Evolutionary conservation across 2,888 invertebrate genomes (phyloP), one percentile per base, ranked within the genome.

Genomic region (Peribatodes rhomboidaria): DNA sequence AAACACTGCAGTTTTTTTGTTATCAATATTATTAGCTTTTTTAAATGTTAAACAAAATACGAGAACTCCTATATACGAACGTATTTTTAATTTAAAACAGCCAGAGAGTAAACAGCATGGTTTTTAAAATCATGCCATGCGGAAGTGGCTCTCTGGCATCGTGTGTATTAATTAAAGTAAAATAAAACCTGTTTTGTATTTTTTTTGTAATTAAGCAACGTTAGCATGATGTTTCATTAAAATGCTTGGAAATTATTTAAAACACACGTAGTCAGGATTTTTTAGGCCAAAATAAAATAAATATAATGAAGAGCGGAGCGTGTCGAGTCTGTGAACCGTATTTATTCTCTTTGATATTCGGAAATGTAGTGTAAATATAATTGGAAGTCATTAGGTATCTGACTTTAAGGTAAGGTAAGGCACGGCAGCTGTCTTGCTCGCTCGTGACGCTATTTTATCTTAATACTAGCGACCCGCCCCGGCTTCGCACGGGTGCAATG

Each of bases 201-300:
- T 39, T 31, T 31, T 39, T 53, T 8, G 11, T 41, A 31, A 42
- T 41, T 54, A 54, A 42, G 41, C 54, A 18, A 54, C 41, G 41
- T 54, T 16, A 13, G 54, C 54, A 16, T 42, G 18, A 20, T 35
- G 13, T 35, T 52, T 49, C 14, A 14, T 49, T 49, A 16, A 16
- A 10, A 44, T 18, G 14, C 2, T 49, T 16, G 1, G 7, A 16
- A 39, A 9, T 18, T 16, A 16, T 41, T 16, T 14, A 16, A 14
- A 41, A 16, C 8, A 16, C 8, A 16, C 14, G 16, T 8, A 41
- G 14, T 7, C 16, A 16, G 0, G n/a, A 37, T 13, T 27, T 27
- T 27, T 27, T 37, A 37, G 3, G n/a, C n/a, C 0, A 37, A 37
- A 37, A n/a, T n/a, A 11, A 11, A 13, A n/a, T n/a, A 10, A 11